Percentiles rank a stretch among this genome's conserved stretches.
Conservation (phyloP, 2,113 vertebrate species). For the Amphilophus citrinellus region DNA sequence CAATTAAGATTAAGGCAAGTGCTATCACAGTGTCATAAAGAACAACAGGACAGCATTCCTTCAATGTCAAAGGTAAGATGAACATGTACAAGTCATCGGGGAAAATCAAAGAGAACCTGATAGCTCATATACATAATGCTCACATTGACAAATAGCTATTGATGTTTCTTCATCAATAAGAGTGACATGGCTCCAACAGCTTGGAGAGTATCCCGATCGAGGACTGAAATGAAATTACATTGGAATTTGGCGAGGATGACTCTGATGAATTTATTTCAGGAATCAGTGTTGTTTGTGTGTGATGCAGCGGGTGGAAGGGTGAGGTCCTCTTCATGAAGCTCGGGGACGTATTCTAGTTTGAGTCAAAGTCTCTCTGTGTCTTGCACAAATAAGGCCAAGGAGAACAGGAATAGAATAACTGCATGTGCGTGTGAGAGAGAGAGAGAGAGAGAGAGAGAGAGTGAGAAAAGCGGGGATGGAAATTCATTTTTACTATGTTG, state of each 20-base stretch:
- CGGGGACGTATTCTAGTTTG: not conserved
- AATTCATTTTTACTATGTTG: constrained; percentile 23
- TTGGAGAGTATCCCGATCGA: constrained; percentile 47
- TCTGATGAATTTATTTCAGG: constrained; percentile 45
- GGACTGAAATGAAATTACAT: constrained; percentile 46
- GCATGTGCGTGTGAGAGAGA: not conserved
- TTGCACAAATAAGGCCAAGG: not conserved
- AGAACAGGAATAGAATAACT: constrained; percentile 36
- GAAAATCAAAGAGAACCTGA: constrained; percentile 60
- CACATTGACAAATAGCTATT: constrained; percentile 77
- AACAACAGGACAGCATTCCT: constrained; percentile 73
- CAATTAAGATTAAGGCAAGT: constrained; percentile 85
- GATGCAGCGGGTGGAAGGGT: not conserved
- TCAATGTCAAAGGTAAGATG: constrained; percentile 87
- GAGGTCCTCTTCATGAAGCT: constrained; percentile 3
- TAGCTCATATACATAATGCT: constrained; percentile 78
- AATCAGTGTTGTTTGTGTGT: constrained; percentile 23
- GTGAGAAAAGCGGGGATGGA: constrained; percentile 34
- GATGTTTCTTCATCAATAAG: constrained; percentile 75
- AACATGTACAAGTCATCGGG: constrained; percentile 63
- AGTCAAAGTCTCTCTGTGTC: constrained; percentile 14
- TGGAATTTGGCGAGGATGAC: constrained; percentile 41
- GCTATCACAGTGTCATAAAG: constrained; percentile 81
- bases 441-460: not conserved
- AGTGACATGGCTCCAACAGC: constrained; percentile 68